Conservation (phyloP, 1,140 invertebrate genomes). For the Heliothis virescens region DNA sequence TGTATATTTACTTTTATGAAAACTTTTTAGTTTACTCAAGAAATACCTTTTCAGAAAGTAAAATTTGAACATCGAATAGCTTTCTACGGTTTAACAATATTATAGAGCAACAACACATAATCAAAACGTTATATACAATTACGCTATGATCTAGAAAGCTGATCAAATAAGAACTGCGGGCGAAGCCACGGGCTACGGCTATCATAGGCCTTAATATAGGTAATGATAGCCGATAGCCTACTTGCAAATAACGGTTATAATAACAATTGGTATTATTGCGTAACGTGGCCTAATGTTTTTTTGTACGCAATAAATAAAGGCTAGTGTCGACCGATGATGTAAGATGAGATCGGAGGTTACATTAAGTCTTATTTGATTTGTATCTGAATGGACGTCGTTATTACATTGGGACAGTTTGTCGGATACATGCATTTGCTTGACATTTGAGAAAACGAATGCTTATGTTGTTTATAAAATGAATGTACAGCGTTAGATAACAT, state of each 20-base stretch:
- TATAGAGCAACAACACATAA: constrained; percentile 4
- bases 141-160: constrained; percentile 37
- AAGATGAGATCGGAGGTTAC: constrained; percentile 13
- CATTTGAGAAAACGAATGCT: not conserved
- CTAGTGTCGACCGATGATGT: constrained; percentile 5
- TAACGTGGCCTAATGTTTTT: constrained; percentile 28
- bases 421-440: too few relatives aligned
- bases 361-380: constrained; percentile 28
- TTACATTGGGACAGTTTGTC: not conserved
- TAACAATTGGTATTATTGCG: constrained; percentile 38
- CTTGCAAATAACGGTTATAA: constrained; percentile 42
- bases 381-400: constrained; percentile 12
- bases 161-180: constrained; percentile 28
- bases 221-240: constrained; percentile 42
- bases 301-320: constrained; percentile 25
- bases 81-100: not conserved
- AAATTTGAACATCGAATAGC: not conserved
- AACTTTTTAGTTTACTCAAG: constrained; percentile 13
- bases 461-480: not conserved
- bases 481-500: not conserved
- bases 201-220: constrained; percentile 34
- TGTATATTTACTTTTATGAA: too few relatives aligned
- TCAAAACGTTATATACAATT: constrained; percentile 22
- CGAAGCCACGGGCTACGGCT: constrained; percentile 17
- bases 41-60: not conserved